Base-by-base conservation (phyloP, 2,888 invertebrate species). In the Caenorhabditis sinica region DNA sequence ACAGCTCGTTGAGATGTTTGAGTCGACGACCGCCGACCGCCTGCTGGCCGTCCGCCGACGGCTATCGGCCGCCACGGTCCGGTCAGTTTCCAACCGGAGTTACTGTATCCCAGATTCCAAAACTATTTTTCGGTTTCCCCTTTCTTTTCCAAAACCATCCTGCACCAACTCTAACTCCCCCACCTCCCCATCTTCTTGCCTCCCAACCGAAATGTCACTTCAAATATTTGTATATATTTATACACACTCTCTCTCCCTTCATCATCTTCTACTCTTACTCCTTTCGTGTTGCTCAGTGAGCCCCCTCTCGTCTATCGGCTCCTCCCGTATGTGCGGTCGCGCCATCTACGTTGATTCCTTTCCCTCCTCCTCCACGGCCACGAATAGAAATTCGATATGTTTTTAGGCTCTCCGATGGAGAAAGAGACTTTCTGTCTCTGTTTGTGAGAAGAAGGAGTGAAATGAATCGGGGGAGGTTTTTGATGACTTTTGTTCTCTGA, bases 221-320 rank as follows among this genome's bases (percentile, higher is more conserved):
- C 72, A 73, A 72, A 73, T 73, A 80, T 80, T 80, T 73, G 72
- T 80, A 66, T 80, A 72, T 66, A 80, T 80, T 72, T 73, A 73
- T 73, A 80, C 53, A 72, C 71, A 53, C 72, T 73, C 73, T 40
- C 49, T 23, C 20, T 56, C 43, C 30, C 65, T 23, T 49, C 65
- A 28, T 45, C 61, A 30, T 66, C 63, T 30, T 25, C n/a, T 17
- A 3, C 58, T 43, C 58, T n/a, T 36, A 11, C 36, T 20, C 20
- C 51, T n/a, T 43, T 61, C 36, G 49, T 56, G 56, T 56, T 63
- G 63, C 63, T 63, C 63, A 61, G 61, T 43, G 63, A 63, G 63
- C 58, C 30, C 45, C 30, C 28, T 20, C 56, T n/a, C n/a, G n/a
- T n/a, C n/a, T n/a, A 9, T 30, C 8, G 33, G 17, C 36, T 60